phyloP scores from a whole-genome alignment of 1,140 invertebrate species.

The Zaprionus camerounensis region DNA sequence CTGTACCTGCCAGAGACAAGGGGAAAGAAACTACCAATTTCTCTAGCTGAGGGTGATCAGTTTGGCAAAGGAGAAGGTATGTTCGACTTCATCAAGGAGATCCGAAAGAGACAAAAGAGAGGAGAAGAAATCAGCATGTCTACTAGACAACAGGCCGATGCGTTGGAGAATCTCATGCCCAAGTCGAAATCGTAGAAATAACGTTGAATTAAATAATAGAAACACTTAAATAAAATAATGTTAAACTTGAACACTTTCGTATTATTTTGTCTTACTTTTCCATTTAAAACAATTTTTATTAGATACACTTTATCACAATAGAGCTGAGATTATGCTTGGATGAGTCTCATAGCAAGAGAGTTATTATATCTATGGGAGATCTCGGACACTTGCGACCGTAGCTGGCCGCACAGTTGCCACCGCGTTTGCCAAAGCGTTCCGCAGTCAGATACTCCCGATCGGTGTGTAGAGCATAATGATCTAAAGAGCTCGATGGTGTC shows the following conservation, averaged over 20 bases:
- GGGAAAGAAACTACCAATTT: too few species aligned
- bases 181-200: neutral
- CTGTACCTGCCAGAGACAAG: too few species aligned
- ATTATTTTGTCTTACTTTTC: neutral
- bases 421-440: conserved; percentile 55
- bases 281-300: conserved; percentile 2
- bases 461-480: conserved; percentile 35
- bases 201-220: neutral
- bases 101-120: neutral
- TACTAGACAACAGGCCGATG: neutral
- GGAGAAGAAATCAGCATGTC: neutral
- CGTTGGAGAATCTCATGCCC: neutral
- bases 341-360: conserved; percentile 35
- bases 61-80: conserved; percentile 18
- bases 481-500: conserved; percentile 83
- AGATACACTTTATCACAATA: conserved; percentile 25
- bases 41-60: too few species aligned
- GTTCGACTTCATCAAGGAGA: conserved; percentile 57
- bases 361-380: conserved; percentile 62
- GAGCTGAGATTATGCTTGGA: neutral
- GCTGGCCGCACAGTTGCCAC: conserved; percentile 49
- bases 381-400: conserved; percentile 49
- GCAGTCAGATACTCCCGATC: conserved; percentile 56
- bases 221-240: neutral
- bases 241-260: neutral